Conservation (phyloP, 92 coral and sea anemone genomes). For the Metridium senile region DNA sequence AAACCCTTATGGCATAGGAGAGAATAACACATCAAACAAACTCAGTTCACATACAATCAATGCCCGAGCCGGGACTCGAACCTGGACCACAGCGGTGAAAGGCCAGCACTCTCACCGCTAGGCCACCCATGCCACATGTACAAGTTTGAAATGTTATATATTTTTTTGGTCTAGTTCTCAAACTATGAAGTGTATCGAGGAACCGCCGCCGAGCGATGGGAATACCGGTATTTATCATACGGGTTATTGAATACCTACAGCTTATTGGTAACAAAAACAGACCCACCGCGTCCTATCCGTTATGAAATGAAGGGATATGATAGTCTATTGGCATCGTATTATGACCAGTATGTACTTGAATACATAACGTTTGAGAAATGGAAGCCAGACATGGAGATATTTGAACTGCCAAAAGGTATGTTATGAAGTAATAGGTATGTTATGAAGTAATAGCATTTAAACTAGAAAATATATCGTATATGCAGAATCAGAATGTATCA, state of each 20-base stretch:
- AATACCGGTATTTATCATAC: constrained; percentile 80
- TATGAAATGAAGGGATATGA: constrained; percentile 99
- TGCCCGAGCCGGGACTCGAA: no score
- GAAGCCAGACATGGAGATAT: constrained; percentile 80
- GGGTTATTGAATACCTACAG: constrained; percentile 85
- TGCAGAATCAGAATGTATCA: no score
- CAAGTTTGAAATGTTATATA: no score
- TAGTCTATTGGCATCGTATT: constrained; percentile 88
- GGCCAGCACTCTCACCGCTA: no score
- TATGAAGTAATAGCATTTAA: no score
- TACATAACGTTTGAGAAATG: constrained; percentile 95
- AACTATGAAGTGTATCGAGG: constrained; percentile 83
- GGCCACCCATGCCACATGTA: no score
- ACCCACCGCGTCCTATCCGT: constrained; percentile 88
- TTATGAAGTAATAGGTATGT: no score
- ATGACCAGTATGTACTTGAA: constrained; percentile 85
- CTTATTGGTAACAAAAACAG: constrained; percentile 73
- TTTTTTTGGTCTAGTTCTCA: constrained; percentile 50
- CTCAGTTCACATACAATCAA: no score
- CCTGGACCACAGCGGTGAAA: no score
- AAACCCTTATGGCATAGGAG: no score
- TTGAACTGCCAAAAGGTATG: constrained; percentile 89
- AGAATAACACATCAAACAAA: no score
- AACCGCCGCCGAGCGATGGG: constrained; percentile 81
- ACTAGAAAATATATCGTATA: no score